Evolutionary conservation across 2,113 vertebrate species (phyloP), one percentile per base, ranked within the genome.

Genomic region (Excalfactoria chinensis): DNA sequence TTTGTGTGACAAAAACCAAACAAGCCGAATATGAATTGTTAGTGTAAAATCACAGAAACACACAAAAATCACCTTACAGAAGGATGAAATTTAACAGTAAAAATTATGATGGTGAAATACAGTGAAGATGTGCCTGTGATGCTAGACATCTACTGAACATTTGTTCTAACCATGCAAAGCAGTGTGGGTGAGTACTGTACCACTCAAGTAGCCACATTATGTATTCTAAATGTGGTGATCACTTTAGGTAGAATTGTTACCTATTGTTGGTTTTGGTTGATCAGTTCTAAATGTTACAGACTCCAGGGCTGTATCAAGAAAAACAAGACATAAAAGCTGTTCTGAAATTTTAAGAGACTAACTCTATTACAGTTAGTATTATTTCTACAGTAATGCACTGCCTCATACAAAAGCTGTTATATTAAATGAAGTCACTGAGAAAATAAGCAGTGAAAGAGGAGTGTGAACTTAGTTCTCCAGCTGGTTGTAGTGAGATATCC

Each of bases 201-300:
- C n/a, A 35, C n/a, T 48, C 44, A 70, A 37, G 46, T 37, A 70
- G 68, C 25, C 46, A 70, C 26, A 70, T 37, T 37, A 51, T 25
- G 26, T 30, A 70, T 35, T 70, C 34, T 62, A 49, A 67, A 86
- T 43, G 7, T 41, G 55, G 66, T 71, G 12, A 21, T 22, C 1
- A 19, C 78, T 30, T 14, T 13, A 70, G 53, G 55, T 44, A 70
- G 75, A 85, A 72, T 26, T 72, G 73, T 94, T 94, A 95, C 85
- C 76, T 94, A 93, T 88, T 83, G 51, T 68, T 84, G 79, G 58
- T 60, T 88, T 95, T 83, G 63, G 51, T 15, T 63, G 46, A 74
- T 88, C 88, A 69, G 49, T 76, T 96, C 56, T 96, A 95, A 86
- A 63, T 64, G 84, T 83, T 84, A 68, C 3, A 75, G 78, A 60